A percentile compares a stretch with the other conserved stretches of the same genome.
phyloP scores from a whole-genome alignment of 35 echinoderm and acorn worm species.

The Ophiothrix spiculata region DNA sequence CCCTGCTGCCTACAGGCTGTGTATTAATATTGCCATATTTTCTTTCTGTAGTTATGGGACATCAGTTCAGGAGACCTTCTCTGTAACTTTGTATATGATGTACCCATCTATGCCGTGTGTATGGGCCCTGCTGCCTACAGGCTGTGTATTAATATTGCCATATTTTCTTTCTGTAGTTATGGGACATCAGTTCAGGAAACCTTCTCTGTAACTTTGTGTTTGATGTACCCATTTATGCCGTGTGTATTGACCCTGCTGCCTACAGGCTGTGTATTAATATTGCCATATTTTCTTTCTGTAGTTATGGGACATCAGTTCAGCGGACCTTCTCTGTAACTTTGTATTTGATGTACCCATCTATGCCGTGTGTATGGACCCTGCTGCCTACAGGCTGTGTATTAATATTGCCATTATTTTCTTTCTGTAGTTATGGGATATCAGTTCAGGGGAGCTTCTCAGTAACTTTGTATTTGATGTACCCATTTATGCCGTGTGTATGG shows the following conservation, averaged over 20 bases:
- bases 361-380: conserved; percentile 74
- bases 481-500: no score
- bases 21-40: no score
- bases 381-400: conserved; percentile 71
- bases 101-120: conserved; percentile 60
- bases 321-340: conserved; percentile 63
- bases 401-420: no score
- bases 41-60: conserved; percentile 73
- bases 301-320: conserved; percentile 92
- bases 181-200: conserved; percentile 79
- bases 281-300: conserved; percentile 13
- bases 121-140: conserved; percentile 74
- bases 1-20: not conserved
- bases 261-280: conserved; percentile 63
- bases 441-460: no score
- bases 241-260: no score
- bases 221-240: no score
- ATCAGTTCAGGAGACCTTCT: conserved; percentile 72
- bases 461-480: no score
- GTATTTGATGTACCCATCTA: conserved; percentile 79
- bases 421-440: no score
- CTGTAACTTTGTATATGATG: conserved; percentile 78
- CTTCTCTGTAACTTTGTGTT: conserved; percentile 69
- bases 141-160: conserved; percentile 21
- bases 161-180: conserved; percentile 41